Percentiles rank a stretch among this genome's conserved stretches.
phyloP scores from a whole-genome alignment of 2,113 vertebrate species.

The Arothron firmamentum region DNA sequence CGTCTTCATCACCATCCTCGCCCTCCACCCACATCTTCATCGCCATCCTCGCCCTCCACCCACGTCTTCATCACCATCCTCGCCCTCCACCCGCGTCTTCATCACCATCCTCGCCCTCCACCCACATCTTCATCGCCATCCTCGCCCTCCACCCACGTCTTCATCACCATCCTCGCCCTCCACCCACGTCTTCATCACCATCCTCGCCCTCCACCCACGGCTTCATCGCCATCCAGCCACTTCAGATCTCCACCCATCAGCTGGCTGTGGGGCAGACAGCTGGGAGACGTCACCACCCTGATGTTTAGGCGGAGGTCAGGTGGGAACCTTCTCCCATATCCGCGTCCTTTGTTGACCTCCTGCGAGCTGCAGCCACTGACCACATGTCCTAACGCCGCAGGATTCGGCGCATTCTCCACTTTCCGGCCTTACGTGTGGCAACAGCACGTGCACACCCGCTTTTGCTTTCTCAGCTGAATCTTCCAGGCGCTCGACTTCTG shows the following conservation, averaged over 20 bases:
- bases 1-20: not conserved
- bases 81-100: not conserved
- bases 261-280: conserved; percentile 43
- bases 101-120: too few species aligned
- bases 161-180: not conserved
- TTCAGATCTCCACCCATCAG: too few species aligned
- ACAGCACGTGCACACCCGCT: conserved; percentile 19
- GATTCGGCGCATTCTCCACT: conserved; percentile 64
- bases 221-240: too few species aligned
- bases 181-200: too few species aligned
- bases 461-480: not conserved
- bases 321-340: conserved; percentile 66
- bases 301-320: conserved; percentile 56
- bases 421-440: conserved; percentile 53
- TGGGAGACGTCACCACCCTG: conserved; percentile 56
- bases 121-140: too few species aligned
- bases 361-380: conserved; percentile 54
- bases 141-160: not conserved
- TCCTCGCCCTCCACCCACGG: not conserved
- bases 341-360: conserved; percentile 64
- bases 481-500: not conserved
- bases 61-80: too few species aligned
- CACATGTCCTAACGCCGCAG: conserved; percentile 65
- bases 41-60: too few species aligned
- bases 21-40: not conserved